Evolutionary conservation across 2,888 invertebrate genomes (phyloP).

Genomic region (Sympetrum striolatum): DNA sequence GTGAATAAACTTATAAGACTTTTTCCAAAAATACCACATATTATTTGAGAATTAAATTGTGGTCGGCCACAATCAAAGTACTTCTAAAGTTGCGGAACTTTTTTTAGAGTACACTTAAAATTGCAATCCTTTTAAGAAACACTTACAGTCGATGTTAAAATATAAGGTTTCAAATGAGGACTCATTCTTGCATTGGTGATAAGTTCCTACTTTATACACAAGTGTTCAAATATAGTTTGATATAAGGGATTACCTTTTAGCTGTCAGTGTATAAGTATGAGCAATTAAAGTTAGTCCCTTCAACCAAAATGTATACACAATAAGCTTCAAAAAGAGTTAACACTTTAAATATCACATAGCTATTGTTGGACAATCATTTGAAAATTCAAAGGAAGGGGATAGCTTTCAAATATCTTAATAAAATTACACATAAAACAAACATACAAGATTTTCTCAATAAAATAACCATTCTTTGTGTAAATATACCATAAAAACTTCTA

Average conservation of each 20-base stretch:
- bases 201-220: background rate
- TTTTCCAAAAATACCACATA: background rate
- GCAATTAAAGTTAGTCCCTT: background rate
- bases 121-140: background rate
- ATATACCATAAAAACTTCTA: constrained; percentile 27
- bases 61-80: background rate
- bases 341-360: constrained; percentile 32
- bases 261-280: background rate
- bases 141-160: background rate
- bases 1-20: background rate
- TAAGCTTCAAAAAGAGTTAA: background rate
- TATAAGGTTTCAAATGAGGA: background rate
- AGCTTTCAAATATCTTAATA: background rate
- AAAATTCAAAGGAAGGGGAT: background rate
- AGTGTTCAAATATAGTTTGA: background rate
- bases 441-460: background rate
- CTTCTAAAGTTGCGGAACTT: background rate
- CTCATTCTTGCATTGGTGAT: background rate
- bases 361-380: background rate
- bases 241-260: background rate
- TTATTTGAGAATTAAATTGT: background rate
- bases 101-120: background rate
- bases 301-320: background rate
- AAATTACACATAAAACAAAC: constrained; percentile 13
- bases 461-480: constrained; percentile 13